Conservation (phyloP, 2,888 invertebrate species). For the Latheticus oryzae region DNA sequence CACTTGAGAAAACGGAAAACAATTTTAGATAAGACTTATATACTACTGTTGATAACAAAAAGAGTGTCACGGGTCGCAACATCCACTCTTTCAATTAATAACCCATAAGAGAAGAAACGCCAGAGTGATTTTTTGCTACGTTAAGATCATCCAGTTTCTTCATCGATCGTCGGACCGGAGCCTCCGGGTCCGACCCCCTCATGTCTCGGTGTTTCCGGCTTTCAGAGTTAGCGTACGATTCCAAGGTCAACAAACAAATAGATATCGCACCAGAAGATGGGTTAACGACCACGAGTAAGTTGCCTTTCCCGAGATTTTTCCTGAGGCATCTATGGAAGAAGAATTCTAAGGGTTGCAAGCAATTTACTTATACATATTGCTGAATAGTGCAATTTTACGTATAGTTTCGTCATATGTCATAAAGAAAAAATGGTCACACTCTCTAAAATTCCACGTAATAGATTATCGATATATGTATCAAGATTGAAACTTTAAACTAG, state of each 20-base stretch:
- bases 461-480: too few species aligned
- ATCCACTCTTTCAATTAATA: slow-evolving; percentile 7
- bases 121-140: slow-evolving; percentile 20
- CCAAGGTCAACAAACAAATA: slow-evolving; percentile 54
- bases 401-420: too few species aligned
- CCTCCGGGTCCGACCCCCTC: slow-evolving; percentile 30
- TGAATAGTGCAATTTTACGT: too few species aligned
- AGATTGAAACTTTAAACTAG: too few species aligned
- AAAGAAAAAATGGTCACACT: too few species aligned
- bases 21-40: slow-evolving; percentile 1
- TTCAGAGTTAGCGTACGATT: slow-evolving; percentile 49
- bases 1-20: slow-evolving; percentile 1
- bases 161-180: slow-evolving; percentile 37
- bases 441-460: too few species aligned
- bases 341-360: too few species aligned
- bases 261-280: slow-evolving; percentile 48
- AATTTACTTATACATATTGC: too few species aligned
- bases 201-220: slow-evolving; percentile 37
- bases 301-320: too few species aligned
- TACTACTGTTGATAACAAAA: slow-evolving; percentile 4
- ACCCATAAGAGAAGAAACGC: slow-evolving; percentile 5
- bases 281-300: too few species aligned
- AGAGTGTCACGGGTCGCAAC: not conserved
- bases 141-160: slow-evolving; percentile 18
- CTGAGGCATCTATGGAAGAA: too few species aligned